phyloP scores from a whole-genome alignment of 2,888 invertebrate genomes.

The Ectobius pallidus region DNA sequence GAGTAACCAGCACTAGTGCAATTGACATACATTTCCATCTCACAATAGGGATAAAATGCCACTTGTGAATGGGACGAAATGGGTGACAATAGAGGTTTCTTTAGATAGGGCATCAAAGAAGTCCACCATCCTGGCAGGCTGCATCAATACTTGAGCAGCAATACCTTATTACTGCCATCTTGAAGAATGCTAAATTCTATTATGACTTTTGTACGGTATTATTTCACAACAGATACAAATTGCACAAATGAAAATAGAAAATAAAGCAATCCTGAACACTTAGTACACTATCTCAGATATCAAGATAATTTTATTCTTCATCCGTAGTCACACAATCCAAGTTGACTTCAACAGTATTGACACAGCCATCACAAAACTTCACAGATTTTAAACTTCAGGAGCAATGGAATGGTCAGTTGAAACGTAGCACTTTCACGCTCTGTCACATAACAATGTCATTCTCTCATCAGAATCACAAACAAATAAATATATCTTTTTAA shows the following conservation, averaged over 20 bases:
- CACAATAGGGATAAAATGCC: constrained; percentile 1
- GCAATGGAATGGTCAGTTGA: constrained; percentile 26
- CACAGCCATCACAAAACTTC: not conserved
- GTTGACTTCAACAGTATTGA: not conserved
- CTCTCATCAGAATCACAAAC: constrained; percentile 4
- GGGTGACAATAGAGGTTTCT: not conserved
- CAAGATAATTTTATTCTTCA: no score
- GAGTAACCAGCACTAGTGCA: constrained; percentile 7
- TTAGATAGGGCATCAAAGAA: not conserved
- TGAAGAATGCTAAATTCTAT: no score
- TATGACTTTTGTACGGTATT: no score
- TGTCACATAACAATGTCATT: not conserved
- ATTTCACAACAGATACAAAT: no score
- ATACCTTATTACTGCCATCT: no score
- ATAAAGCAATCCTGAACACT: no score
- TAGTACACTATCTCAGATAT: no score
- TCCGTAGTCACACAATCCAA: no score
- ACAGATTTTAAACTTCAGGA: not conserved
- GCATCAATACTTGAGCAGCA: not conserved
- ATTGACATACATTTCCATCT: not conserved
- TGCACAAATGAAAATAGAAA: no score
- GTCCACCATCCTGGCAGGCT: not conserved
- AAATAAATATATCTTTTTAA: not conserved
- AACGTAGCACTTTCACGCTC: not conserved
- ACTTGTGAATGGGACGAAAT: not conserved